phyloP scores from a whole-genome alignment of 1,140 invertebrate species.

The Lepidostoma basale region DNA sequence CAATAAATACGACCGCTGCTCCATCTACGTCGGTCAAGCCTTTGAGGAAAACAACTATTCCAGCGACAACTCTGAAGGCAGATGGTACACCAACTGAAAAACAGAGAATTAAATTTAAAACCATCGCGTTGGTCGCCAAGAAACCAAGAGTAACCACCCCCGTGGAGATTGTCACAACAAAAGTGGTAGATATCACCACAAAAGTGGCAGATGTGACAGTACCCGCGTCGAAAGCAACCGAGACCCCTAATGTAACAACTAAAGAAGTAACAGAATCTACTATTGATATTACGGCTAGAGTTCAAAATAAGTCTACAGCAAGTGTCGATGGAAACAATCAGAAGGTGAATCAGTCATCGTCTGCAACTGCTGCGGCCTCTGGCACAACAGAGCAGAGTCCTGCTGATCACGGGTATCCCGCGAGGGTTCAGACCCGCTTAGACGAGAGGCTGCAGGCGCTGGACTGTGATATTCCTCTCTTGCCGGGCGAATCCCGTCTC shows the following conservation, averaged over 20 bases:
- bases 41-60: slow-evolving; percentile 16
- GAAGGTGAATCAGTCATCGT: background rate
- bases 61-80: background rate
- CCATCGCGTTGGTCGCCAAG: background rate
- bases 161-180: background rate
- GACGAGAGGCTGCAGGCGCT: slow-evolving; percentile 66
- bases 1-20: background rate
- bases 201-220: background rate
- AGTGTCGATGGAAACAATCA: slow-evolving; percentile 9
- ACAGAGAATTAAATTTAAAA: background rate
- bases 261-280: background rate
- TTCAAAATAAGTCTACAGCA: background rate
- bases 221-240: background rate
- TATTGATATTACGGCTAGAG: too few species aligned
- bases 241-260: background rate
- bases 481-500: slow-evolving; percentile 65
- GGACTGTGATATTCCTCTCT: slow-evolving; percentile 65
- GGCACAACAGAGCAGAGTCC: slow-evolving; percentile 9
- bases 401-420: slow-evolving; percentile 41
- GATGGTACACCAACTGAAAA: background rate
- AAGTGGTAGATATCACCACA: background rate
- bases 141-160: slow-evolving; percentile 16
- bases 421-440: slow-evolving; percentile 50
- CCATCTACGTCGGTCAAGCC: slow-evolving; percentile 18
- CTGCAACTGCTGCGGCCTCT: background rate